A percentile compares a stretch with the other conserved stretches of the same genome.
These are phyloP conservation scores for Myotis myotis DNA, from an alignment of 2,797 vertebrate species.

Conservation along the genomic window DNA sequence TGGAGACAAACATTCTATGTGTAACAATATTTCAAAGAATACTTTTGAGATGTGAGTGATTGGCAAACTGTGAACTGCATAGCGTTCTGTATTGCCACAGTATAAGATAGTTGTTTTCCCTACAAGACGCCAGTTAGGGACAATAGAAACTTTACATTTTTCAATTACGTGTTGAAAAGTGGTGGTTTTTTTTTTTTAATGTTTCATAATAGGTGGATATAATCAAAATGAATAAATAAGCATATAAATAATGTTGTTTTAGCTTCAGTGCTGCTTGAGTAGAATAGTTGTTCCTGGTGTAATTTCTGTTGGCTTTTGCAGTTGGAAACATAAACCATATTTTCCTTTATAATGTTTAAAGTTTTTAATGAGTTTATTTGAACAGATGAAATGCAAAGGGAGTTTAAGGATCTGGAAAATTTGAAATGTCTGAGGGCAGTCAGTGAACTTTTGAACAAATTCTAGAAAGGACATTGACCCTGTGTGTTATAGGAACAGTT, in stretches of 20 bases:
- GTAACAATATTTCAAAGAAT: conserved; percentile 59
- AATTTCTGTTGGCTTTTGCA: conserved; percentile 40
- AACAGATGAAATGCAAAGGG: not conserved
- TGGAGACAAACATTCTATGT: conserved; percentile 21
- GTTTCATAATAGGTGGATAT: conserved; percentile 10
- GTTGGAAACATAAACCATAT: not conserved
- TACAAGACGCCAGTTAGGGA: conserved; percentile 48
- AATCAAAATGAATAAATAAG: conserved; percentile 50
- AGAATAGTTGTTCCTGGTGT: conserved; percentile 13
- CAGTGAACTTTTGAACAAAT: conserved; percentile 50
- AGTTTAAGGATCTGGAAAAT: not conserved
- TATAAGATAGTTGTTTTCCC: conserved; percentile 55
- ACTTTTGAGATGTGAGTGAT: conserved; percentile 32
- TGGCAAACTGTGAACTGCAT: not conserved
- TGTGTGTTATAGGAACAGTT: not conserved
- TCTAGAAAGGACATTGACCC: conserved; percentile 16
- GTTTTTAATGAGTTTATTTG: not conserved
- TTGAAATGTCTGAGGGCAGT: not conserved
- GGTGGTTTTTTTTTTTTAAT: not conserved
- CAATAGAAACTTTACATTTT: conserved; percentile 56
- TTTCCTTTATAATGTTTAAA: not conserved
- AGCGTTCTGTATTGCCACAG: conserved; percentile 36
- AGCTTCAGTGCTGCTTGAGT: not conserved
- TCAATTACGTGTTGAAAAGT: conserved; percentile 53
- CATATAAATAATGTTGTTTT: conserved; percentile 36